These are phyloP conservation scores for Staurois parvus DNA, from an alignment of 2,797 vertebrate genomes.

Conservation along the genomic window DNA sequence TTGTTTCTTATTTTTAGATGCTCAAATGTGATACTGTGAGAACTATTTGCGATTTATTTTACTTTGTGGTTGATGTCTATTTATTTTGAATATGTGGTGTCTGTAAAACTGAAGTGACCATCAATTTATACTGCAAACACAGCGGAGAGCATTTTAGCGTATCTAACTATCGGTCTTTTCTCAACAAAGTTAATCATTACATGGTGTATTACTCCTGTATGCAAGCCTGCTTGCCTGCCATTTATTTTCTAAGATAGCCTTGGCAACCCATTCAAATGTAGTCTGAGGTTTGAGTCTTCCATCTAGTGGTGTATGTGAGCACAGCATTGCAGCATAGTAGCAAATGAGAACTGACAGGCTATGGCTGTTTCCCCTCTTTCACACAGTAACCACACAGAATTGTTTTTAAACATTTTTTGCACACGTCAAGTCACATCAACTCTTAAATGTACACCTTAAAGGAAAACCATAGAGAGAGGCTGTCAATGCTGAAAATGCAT, in stretches of 20 bases:
- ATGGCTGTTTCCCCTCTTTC: too few relatives aligned
- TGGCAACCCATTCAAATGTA: not conserved
- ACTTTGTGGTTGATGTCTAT: too few relatives aligned
- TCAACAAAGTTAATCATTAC: constrained; percentile 33
- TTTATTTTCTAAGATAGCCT: constrained; percentile 8
- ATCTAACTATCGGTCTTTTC: constrained; percentile 33
- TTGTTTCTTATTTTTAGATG: too few relatives aligned
- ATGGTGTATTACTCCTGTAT: constrained; percentile 4
- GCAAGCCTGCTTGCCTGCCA: not conserved
- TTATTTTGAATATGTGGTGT: not conserved
- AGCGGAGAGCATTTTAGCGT: not conserved
- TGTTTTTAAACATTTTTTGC: too few relatives aligned
- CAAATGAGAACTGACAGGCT: too few relatives aligned
- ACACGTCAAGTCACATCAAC: too few relatives aligned
- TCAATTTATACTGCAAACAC: constrained; percentile 9
- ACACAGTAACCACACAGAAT: too few relatives aligned
- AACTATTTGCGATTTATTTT: not conserved
- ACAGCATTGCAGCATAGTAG: constrained; percentile 11
- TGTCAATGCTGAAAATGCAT: too few relatives aligned
- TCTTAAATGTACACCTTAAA: too few relatives aligned
- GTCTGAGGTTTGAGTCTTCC: constrained; percentile 30
- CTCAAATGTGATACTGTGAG: not conserved
- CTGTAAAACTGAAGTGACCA: not conserved
- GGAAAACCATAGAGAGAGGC: too few relatives aligned
- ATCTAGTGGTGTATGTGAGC: constrained; percentile 43